Evolutionary conservation across 2,113 vertebrate genomes (phyloP), one percentile per base, ranked within the genome.

Genomic region (Coturnix japonica): DNA sequence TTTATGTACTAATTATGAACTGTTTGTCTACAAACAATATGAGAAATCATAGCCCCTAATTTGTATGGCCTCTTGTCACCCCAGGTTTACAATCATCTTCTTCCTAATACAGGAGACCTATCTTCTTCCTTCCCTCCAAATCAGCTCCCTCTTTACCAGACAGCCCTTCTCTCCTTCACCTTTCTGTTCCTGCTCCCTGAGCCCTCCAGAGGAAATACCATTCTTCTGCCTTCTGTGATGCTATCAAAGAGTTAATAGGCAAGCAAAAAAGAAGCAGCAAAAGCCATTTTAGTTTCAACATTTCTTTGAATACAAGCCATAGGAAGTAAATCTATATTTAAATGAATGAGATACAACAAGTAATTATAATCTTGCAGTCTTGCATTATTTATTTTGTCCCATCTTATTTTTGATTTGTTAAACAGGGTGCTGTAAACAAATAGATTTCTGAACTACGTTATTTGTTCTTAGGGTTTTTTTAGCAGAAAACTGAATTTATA

Each of bases 371-470:
- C 70, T 57, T 67, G 14, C 64, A 86, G 9, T 72, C 54, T 16
- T 51, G 28, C 16, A 64, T 67, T 76, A 8, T 53, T 53, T 17
- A 28, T 69, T 23, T 39, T 74, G 17, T 51, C 83, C 54, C 20
- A 59, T 67, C 91, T 77, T 85, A 67, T 77, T 70, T 13, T n/a
- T 87, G 18, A 86, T 86, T 65, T 91, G 43, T 80, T 86, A 91
- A 63, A 69, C 35, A 44, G 13, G 1, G 28, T 78, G 18, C 25
- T 79, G 53, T 39, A 88, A 92, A 74, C 37, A 81, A 73, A 19
- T 46, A 37, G 1, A 71, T 77, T 93, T 41, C 49, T 64, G 41
- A 77, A 70, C 0, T 2, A 41, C 65, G 11, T 20, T 75, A 13
- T 74, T 46, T 39, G 41, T 13, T 44, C 8, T 63, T 89, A 26